These are phyloP conservation scores for Agapostemon virescens DNA, from an alignment of 2,888 invertebrate genomes.

Conservation along the genomic window DNA sequence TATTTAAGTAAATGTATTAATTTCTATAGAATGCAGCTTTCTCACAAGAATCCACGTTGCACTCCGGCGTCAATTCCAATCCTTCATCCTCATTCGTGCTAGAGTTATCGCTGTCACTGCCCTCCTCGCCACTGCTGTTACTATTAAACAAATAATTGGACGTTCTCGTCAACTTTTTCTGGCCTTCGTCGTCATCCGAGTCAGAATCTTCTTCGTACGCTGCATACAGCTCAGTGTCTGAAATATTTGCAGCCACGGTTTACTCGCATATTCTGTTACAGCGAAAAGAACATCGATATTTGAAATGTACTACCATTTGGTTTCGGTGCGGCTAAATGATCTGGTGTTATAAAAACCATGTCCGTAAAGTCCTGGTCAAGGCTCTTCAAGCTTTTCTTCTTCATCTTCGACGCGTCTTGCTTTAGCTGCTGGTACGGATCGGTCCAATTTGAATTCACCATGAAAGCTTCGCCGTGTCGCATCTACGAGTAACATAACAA, in stretches of 20 bases:
- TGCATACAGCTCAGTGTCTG: conserved; percentile 74
- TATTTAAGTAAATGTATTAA: background rate
- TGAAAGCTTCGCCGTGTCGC: conserved; percentile 83
- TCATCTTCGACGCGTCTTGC: conserved; percentile 76
- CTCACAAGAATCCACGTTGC: conserved; percentile 66
- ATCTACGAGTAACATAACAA: conserved; percentile 65
- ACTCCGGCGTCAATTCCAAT: conserved; percentile 71
- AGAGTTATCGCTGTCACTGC: conserved; percentile 81
- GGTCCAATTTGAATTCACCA: conserved; percentile 79
- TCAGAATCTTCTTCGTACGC: conserved; percentile 84
- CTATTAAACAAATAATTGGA: conserved; percentile 90
- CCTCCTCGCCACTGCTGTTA: conserved; percentile 83
- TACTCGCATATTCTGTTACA: background rate
- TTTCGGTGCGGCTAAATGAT: conserved; percentile 67
- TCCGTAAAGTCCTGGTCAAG: conserved; percentile 84
- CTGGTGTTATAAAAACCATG: conserved; percentile 83
- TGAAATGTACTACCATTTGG: conserved; percentile 62
- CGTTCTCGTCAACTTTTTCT: conserved; percentile 87
- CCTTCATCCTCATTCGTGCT: conserved; percentile 79
- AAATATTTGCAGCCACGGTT: conserved; percentile 41
- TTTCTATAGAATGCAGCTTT: background rate
- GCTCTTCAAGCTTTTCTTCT: conserved; percentile 82
- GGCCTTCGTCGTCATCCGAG: conserved; percentile 86
- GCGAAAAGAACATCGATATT: background rate
- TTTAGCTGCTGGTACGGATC: conserved; percentile 70